Evolutionary conservation across 2,888 invertebrate genomes (phyloP).

Genomic region (Willowsia nigromaculata): DNA sequence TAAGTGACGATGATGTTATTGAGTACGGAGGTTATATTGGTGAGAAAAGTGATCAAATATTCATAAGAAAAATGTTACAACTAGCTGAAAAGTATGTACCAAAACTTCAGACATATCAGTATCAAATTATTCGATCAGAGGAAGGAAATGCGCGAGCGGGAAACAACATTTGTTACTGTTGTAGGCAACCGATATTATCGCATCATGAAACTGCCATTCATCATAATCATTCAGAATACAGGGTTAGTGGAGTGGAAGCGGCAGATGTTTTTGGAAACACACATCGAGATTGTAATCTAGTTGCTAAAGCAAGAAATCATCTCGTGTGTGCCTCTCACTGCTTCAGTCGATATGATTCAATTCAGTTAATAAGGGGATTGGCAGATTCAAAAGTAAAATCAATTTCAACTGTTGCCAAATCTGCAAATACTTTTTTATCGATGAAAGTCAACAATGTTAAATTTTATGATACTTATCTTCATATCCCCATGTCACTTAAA

Average conservation of each 20-base stretch:
- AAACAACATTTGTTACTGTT: background rate
- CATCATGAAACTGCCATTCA: background rate
- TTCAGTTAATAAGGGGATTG: background rate
- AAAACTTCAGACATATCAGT: background rate
- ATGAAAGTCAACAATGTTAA: background rate
- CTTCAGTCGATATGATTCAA: background rate
- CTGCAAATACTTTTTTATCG: background rate
- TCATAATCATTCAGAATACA: background rate
- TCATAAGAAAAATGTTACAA: background rate
- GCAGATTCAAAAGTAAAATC: background rate
- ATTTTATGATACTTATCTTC: background rate
- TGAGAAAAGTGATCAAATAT: background rate
- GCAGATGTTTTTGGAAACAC: background rate
- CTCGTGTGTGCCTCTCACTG: background rate
- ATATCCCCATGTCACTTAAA: background rate
- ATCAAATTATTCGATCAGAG: background rate
- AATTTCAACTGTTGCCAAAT: background rate
- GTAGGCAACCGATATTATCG: background rate
- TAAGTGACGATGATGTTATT: background rate
- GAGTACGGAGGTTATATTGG: conserved; percentile 23
- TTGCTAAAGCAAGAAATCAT: background rate
- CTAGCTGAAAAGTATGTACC: background rate
- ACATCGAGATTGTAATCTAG: background rate
- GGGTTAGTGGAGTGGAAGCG: background rate
- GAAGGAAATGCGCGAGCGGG: background rate